Conservation (phyloP, 2,113 vertebrate genomes). For the Pachyramphus minor region DNA sequence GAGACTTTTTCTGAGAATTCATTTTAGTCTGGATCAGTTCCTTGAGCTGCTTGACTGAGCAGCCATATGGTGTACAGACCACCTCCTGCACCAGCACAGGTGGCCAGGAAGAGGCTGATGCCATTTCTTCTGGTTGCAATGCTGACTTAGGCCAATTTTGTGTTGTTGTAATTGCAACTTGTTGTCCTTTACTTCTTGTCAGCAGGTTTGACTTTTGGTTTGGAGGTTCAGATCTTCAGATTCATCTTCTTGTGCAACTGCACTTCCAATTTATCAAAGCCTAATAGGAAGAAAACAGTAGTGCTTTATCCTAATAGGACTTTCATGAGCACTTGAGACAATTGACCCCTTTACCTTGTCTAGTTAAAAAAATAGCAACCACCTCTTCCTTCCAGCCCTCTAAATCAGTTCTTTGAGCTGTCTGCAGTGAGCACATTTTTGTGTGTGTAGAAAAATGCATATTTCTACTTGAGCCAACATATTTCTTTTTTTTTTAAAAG, state of each 20-base stretch:
- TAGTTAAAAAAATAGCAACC: neutral
- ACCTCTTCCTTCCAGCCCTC: neutral
- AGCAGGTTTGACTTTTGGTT: neutral
- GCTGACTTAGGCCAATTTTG: neutral
- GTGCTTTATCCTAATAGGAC: neutral
- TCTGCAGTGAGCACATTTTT: neutral
- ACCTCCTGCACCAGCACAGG: neutral
- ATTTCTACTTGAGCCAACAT: neutral
- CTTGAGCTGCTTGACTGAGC: neutral
- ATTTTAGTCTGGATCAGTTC: neutral
- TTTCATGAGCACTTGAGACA: neutral
- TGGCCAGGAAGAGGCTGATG: neutral
- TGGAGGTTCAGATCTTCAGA: neutral
- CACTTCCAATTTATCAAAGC: neutral
- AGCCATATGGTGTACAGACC: neutral
- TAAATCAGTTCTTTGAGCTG: neutral
- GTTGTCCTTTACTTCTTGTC: neutral
- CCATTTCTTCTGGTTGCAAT: neutral
- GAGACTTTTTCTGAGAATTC: neutral
- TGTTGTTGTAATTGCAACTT: neutral
- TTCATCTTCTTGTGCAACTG: accelerated
- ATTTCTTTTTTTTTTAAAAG: neutral
- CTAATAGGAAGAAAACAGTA: neutral
- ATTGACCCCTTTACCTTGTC: neutral
- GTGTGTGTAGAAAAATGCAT: neutral